phyloP scores from a whole-genome alignment of 35 echinoderm and acorn worm species.

The Amphiura filiformis region DNA sequence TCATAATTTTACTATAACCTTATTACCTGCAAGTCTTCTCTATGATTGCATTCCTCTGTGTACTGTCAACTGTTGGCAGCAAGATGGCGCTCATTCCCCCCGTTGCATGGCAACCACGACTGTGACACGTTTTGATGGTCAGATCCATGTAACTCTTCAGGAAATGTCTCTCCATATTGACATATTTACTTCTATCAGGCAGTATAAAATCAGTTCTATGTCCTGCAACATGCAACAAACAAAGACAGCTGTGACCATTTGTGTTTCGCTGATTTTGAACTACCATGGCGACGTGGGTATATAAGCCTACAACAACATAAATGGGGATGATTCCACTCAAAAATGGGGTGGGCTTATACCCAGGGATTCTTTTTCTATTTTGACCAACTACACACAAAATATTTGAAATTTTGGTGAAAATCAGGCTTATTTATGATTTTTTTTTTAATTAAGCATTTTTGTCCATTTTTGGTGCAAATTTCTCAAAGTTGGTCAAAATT shows the following conservation, averaged over 20 bases:
- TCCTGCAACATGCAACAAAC: slow-evolving; percentile 36
- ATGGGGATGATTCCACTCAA: neutral
- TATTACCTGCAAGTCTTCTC: slow-evolving; percentile 51
- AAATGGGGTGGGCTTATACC: too few species aligned
- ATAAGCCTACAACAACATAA: neutral
- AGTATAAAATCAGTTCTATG: slow-evolving; percentile 63
- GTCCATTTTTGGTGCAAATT: too few species aligned
- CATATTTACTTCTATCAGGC: slow-evolving; percentile 69
- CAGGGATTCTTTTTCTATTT: too few species aligned
- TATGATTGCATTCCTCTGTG: slow-evolving; percentile 32
- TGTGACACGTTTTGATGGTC: slow-evolving; percentile 66
- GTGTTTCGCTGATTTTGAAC: neutral
- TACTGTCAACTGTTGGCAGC: slow-evolving; percentile 5
- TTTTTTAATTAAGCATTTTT: too few species aligned
- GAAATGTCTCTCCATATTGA: slow-evolving; percentile 74
- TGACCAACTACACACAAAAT: too few species aligned
- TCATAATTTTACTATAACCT: too few species aligned
- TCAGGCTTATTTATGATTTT: too few species aligned
- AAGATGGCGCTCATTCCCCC: slow-evolving; percentile 56
- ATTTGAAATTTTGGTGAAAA: too few species aligned
- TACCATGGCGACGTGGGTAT: neutral
- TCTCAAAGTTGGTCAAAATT: too few species aligned
- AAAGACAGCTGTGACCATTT: neutral
- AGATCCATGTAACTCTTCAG: slow-evolving; percentile 68
- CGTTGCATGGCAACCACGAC: slow-evolving; percentile 66